These are phyloP conservation scores for Diglossa cyanea DNA, from an alignment of 2,797 vertebrate species.

Conservation along the genomic window DNA sequence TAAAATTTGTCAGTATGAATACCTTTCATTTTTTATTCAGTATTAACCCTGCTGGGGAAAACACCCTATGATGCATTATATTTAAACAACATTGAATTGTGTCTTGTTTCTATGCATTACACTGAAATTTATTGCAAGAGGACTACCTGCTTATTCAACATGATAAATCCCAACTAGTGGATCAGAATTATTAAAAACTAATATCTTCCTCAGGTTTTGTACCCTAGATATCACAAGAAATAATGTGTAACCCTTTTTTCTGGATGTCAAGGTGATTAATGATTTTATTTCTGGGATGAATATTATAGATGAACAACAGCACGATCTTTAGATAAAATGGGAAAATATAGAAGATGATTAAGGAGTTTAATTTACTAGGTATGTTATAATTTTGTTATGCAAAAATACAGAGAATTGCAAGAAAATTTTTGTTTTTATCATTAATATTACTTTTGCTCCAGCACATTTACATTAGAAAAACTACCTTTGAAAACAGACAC, in stretches of 20 bases:
- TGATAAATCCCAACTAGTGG: not conserved
- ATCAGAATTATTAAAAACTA: slow-evolving; percentile 63
- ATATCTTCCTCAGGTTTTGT: slow-evolving; percentile 23
- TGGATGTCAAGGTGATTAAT: slow-evolving; percentile 58
- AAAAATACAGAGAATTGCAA: slow-evolving; percentile 56
- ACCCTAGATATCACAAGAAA: slow-evolving; percentile 11
- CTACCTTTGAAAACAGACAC: slow-evolving; percentile 26
- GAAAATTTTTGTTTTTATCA: not conserved
- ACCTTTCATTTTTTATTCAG: not conserved
- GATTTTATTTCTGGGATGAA: slow-evolving; percentile 56
- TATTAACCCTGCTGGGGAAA: not conserved
- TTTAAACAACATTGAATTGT: not conserved
- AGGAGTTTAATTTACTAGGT: slow-evolving; percentile 69
- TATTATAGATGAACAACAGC: slow-evolving; percentile 12
- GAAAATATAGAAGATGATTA: slow-evolving; percentile 50
- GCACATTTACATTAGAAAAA: slow-evolving; percentile 42
- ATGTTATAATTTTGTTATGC: slow-evolving; percentile 58
- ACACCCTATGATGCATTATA: not conserved
- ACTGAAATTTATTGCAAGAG: not conserved
- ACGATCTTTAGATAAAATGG: slow-evolving; percentile 25
- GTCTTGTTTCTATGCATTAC: not conserved
- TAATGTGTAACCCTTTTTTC: slow-evolving; percentile 24
- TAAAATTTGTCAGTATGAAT: not conserved
- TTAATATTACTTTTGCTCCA: slow-evolving; percentile 45
- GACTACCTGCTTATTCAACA: not conserved